Evolutionary conservation across 2,113 vertebrate species (phyloP).

Genomic region (Bubo scandiacus): DNA sequence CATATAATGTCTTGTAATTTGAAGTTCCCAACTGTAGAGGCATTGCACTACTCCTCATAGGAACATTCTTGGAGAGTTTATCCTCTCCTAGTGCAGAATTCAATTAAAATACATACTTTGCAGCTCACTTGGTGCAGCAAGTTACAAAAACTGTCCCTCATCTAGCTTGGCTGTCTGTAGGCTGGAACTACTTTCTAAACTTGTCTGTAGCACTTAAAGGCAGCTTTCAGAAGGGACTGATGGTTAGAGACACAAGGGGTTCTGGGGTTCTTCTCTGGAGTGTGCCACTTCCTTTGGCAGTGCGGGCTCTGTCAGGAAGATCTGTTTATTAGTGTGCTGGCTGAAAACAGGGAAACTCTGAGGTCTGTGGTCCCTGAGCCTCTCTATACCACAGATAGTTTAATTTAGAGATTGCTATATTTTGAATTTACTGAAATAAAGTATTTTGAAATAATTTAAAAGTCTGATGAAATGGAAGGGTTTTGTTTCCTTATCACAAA

Average conservation of each 20-base stretch:
- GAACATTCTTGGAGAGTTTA: neutral
- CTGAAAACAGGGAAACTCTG: neutral
- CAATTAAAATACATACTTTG: neutral
- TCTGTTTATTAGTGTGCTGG: neutral
- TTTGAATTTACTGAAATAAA: neutral
- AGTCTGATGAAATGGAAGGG: neutral
- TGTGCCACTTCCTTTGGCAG: neutral
- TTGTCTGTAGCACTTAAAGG: neutral
- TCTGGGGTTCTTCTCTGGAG: neutral
- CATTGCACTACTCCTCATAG: neutral
- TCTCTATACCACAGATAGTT: neutral
- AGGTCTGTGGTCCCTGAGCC: neutral
- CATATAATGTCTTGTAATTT: neutral
- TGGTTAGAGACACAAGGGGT: neutral
- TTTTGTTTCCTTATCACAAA: neutral
- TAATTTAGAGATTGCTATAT: neutral
- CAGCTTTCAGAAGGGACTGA: neutral
- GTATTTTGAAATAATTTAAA: neutral
- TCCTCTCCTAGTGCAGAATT: neutral
- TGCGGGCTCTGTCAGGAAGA: neutral
- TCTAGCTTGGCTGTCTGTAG: neutral
- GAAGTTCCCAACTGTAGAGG: neutral
- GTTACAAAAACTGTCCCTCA: neutral
- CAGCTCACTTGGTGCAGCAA: neutral
- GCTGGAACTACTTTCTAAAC: neutral